phyloP scores from a whole-genome alignment of 2,888 invertebrate species.

The Eupithecia abbreviata region DNA sequence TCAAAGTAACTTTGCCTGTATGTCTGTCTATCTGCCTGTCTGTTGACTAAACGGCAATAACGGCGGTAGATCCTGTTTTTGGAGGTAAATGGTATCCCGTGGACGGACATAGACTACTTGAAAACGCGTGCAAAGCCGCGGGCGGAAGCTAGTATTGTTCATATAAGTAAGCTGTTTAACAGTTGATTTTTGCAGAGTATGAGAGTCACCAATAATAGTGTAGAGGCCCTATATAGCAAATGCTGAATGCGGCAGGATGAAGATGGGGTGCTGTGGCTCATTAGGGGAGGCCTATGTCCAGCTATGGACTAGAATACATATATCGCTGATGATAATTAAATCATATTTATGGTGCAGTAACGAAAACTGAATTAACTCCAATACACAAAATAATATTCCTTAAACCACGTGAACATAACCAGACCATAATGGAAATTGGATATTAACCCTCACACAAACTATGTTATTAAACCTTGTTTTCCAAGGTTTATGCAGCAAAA shows the following conservation, averaged over 20 bases:
- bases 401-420: neutral
- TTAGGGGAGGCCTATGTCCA: neutral
- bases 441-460: neutral
- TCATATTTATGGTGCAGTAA: neutral
- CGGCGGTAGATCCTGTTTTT: too few species aligned
- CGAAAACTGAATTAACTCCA: neutral
- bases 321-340: neutral
- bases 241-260: too few species aligned
- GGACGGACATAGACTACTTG: too few species aligned
- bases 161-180: too few species aligned
- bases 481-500: conserved; percentile 13
- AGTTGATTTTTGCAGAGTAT: too few species aligned
- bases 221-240: neutral
- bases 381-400: neutral
- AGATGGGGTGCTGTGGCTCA: too few species aligned
- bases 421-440: conserved; percentile 12
- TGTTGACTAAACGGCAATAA: too few species aligned
- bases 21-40: too few species aligned
- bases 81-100: too few species aligned
- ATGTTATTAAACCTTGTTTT: neutral
- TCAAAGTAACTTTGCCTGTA: too few species aligned
- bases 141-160: too few species aligned
- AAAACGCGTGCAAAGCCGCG: too few species aligned
- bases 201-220: neutral
- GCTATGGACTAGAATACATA: neutral